Conservation (phyloP, 2,888 invertebrate species). For the Hyppa rectilinea region DNA sequence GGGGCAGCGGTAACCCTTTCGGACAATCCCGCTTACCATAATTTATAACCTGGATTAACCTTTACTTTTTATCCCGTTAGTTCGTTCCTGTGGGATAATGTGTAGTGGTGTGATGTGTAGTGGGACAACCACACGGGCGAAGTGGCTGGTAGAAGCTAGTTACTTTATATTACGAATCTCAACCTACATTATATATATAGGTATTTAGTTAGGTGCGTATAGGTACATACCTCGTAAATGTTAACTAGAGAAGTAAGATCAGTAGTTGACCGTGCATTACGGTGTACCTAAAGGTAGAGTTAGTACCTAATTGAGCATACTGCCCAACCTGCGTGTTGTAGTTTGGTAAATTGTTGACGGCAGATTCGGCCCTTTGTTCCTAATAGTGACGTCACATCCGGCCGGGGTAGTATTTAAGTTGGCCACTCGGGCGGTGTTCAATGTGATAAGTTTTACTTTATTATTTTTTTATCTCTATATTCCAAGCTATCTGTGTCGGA, state of each 20-base stretch:
- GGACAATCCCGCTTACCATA: too few relatives aligned
- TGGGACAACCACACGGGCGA: too few relatives aligned
- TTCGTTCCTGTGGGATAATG: too few relatives aligned
- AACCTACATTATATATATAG: neutral
- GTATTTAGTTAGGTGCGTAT: neutral
- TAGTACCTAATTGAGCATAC: slow-evolving; percentile 26
- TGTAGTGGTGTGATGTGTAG: too few relatives aligned
- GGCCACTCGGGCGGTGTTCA: neutral
- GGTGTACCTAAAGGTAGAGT: slow-evolving; percentile 10
- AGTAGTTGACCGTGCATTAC: neutral
- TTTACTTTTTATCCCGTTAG: too few relatives aligned
- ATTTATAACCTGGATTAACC: too few relatives aligned
- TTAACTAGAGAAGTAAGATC: neutral
- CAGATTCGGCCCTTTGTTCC: neutral
- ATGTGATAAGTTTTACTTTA: neutral
- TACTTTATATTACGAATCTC: neutral
- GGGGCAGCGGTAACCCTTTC: too few relatives aligned
- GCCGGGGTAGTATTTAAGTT: neutral
- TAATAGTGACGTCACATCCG: neutral
- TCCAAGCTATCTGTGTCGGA: neutral
- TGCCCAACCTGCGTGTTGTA: slow-evolving; percentile 7
- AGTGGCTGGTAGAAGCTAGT: too few relatives aligned
- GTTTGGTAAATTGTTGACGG: slow-evolving; percentile 22
- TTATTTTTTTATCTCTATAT: neutral
- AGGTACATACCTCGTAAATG: neutral